Percentiles rank a stretch among this genome's conserved stretches.
These are phyloP conservation scores for Caranx ignobilis DNA, from an alignment of 2,113 vertebrate genomes.

Conservation along the genomic window DNA sequence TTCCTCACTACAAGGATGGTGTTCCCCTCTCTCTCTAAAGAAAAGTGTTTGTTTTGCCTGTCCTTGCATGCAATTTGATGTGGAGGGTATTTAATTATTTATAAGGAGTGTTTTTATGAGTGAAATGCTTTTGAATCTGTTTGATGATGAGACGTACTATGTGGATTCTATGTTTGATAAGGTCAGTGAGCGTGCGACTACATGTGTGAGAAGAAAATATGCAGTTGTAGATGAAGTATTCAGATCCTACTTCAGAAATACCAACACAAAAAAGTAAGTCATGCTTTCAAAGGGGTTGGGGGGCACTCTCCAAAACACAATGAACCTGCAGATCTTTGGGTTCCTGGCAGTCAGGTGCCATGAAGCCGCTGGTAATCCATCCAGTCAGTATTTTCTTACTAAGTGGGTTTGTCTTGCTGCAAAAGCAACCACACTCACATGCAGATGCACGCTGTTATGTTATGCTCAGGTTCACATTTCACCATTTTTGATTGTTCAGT, in stretches of 20 bases:
- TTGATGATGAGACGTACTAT: conserved; percentile 24
- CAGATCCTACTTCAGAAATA: background rate
- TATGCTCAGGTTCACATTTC: no score
- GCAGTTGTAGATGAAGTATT: background rate
- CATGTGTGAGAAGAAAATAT: conserved; percentile 10
- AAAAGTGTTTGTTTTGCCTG: conserved; percentile 56
- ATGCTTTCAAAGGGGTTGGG: background rate
- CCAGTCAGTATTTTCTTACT: no score
- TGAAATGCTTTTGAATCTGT: conserved; percentile 7
- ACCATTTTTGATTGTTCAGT: no score
- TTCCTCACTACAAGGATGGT: conserved; percentile 1
- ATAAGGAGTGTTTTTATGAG: conserved; percentile 28
- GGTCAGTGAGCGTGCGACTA: background rate
- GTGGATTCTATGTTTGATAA: conserved; percentile 39
- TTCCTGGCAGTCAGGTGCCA: no score
- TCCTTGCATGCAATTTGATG: conserved; percentile 69
- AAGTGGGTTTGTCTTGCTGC: no score
- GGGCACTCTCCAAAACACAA: no score
- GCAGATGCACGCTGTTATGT: no score
- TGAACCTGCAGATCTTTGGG: no score
- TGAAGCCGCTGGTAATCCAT: no score
- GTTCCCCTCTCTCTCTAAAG: conserved; percentile 14
- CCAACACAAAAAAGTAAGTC: background rate
- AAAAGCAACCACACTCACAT: no score
- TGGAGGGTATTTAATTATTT: conserved; percentile 54